Evolutionary conservation across 1,140 invertebrate genomes (phyloP).

Genomic region (Drosophila asahinai): DNA sequence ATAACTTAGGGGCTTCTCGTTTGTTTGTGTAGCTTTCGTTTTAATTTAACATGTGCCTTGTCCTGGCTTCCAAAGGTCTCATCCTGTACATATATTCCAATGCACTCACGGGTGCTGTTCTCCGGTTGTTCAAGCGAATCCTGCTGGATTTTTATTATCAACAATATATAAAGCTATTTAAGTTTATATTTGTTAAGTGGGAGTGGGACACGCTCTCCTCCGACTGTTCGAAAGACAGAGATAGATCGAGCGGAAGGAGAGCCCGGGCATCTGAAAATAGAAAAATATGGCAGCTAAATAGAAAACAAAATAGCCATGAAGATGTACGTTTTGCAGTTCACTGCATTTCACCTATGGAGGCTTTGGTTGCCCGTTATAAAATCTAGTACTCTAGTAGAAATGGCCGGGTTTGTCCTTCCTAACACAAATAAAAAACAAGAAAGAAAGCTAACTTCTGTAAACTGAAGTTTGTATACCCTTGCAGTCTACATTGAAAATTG

Average conservation of each 20-base stretch:
- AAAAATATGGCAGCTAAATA: conserved; percentile 62
- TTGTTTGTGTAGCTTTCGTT: background rate
- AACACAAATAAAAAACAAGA: too few species aligned
- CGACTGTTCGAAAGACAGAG: background rate
- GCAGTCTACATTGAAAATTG: too few species aligned
- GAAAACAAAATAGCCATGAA: conserved; percentile 76
- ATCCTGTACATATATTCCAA: background rate
- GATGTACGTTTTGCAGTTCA: conserved; percentile 70
- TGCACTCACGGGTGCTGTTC: background rate
- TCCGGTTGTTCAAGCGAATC: conserved; percentile 11
- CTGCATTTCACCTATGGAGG: conserved; percentile 64
- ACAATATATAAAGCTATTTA: conserved; percentile 67
- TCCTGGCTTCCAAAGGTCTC: background rate
- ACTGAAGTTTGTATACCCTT: too few species aligned
- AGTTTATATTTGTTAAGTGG: conserved; percentile 74
- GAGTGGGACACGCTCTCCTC: conserved; percentile 27
- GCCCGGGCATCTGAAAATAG: background rate
- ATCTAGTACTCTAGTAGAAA: conserved; percentile 32
- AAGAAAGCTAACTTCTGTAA: too few species aligned
- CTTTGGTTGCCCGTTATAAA: conserved; percentile 17
- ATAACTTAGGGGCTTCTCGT: too few species aligned
- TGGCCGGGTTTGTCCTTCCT: background rate
- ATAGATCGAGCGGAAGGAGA: background rate
- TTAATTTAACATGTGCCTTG: background rate
- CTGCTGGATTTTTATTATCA: conserved; percentile 68